Evolutionary conservation across 2,888 invertebrate genomes (phyloP), one percentile per base, ranked within the genome.

Genomic region (Drosophila macrospina): DNA sequence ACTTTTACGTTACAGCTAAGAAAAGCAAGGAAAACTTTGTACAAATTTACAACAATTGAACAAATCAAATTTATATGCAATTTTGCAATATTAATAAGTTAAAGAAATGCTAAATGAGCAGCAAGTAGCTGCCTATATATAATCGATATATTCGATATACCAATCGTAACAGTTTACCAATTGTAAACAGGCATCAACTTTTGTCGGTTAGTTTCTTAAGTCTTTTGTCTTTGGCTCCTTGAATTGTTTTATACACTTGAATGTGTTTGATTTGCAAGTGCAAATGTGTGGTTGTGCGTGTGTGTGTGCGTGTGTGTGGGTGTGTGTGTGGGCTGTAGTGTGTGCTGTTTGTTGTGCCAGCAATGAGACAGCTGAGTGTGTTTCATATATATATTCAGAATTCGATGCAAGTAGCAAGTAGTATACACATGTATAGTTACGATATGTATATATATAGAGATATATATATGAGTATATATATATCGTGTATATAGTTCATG

Each of bases 1-100:
- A 54, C 50, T 11, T 55, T 74, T 77, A 77, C 73, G 72, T 76
- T 74, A 70, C 66, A 48, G 54, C 42, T 60, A 61, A 36, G 26
- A 44, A 39, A 16, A 15, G 15, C 24, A 24, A 20, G 5, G 4
- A 15, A 50, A 42, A 8, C 50, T 54, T 42, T 30, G 1, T 52
- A 16, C 11, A 26, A 52, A 13, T 51, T 51, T 39, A n/a, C n/a
- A 30, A 39, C n/a, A n/a, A n/a, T n/a, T n/a, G n/a, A n/a, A n/a
- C n/a, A n/a, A n/a, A n/a, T n/a, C n/a, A n/a, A 39, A 41, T 10
- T 10, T 16, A 16, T 10, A 16, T 10, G 41, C 8, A 28, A 45
- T 28, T 26, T 8, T 28, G 4, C 1, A 28, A 28, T 20, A 20
- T 20, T 28, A 28, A 6, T 28, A 28, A 5, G 4, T 28, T 1